Percentiles rank a stretch among this genome's conserved stretches.
Evolutionary conservation across 1,140 invertebrate genomes (phyloP).

Genomic region (Drosophila nigrodunni): DNA sequence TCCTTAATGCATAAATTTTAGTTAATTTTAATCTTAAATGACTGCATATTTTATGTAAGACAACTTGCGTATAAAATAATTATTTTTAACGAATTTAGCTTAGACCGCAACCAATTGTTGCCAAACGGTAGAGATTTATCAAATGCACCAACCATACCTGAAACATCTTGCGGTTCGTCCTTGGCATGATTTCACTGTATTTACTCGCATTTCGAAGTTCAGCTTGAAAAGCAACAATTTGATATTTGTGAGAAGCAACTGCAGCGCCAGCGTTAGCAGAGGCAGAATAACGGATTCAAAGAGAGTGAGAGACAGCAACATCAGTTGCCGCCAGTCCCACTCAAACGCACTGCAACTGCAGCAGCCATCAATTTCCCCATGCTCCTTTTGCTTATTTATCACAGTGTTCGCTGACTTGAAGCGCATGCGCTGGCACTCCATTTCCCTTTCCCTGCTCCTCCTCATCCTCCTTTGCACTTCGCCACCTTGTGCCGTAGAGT

Average conservation of each 20-base stretch:
- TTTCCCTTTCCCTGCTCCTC: not conserved
- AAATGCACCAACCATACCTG: conserved; percentile 1
- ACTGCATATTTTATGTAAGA: not conserved
- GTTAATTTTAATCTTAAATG: too few species aligned
- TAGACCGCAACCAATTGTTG: not conserved
- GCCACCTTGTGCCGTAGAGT: not conserved
- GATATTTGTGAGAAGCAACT: not conserved
- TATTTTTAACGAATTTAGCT: not conserved
- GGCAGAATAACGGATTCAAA: not conserved
- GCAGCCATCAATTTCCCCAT: conserved; percentile 43
- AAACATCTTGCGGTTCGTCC: conserved; percentile 3
- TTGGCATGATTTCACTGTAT: conserved; percentile 25
- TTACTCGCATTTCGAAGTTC: conserved; percentile 1
- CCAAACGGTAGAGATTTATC: not conserved
- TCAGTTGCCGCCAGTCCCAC: conserved; percentile 63
- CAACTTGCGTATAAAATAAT: not conserved
- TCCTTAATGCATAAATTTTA: too few species aligned
- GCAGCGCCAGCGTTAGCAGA: conserved; percentile 11
- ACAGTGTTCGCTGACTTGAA: conserved; percentile 34
- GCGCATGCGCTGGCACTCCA: conserved; percentile 51
- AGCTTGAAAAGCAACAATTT: conserved; percentile 22
- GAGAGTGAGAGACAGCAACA: not conserved
- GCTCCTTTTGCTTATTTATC: conserved; percentile 38
- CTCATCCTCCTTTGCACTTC: not conserved
- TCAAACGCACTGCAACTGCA: conserved; percentile 49